Evolutionary conservation across 2,113 vertebrate species (phyloP).

Genomic region (Gallinago undulata): DNA sequence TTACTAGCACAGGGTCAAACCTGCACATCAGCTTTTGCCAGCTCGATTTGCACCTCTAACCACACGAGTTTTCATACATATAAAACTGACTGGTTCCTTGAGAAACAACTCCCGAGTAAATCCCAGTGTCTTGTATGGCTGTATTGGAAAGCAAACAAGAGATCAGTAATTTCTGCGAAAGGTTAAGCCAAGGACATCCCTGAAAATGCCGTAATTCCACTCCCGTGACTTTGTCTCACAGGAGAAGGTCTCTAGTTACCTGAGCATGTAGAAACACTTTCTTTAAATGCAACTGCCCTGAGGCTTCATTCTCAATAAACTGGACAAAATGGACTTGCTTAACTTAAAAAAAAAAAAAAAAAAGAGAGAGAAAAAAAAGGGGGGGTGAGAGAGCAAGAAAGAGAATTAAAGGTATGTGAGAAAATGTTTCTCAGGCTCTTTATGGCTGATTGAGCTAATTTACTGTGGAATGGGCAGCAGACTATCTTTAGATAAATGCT

Average conservation of each 20-base stretch:
- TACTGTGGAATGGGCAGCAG: conserved; percentile 77
- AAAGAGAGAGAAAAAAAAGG: rapidly evolving
- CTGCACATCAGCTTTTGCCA: neutral
- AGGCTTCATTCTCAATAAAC: conserved; percentile 10
- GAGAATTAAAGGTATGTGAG: conserved; percentile 63
- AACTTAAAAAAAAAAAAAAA: neutral
- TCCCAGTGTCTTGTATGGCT: neutral
- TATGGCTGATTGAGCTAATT: conserved; percentile 80
- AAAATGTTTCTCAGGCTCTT: conserved; percentile 79
- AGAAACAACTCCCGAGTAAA: neutral
- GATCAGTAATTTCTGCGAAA: neutral
- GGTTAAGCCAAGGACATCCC: neutral
- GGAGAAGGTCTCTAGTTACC: conserved; percentile 55
- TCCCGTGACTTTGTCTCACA: neutral
- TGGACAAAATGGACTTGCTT: conserved; percentile 35
- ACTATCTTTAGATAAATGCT: conserved; percentile 81
- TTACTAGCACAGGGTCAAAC: neutral
- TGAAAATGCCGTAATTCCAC: neutral
- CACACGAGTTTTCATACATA: neutral
- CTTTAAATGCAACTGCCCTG: conserved; percentile 40
- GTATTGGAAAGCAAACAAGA: neutral
- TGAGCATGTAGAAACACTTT: conserved; percentile 24
- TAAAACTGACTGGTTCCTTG: neutral
- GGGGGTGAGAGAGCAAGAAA: neutral
- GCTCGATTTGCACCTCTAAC: neutral